Conservation (phyloP, 92 coral and sea anemone genomes). For the Nematostella vectensis region DNA sequence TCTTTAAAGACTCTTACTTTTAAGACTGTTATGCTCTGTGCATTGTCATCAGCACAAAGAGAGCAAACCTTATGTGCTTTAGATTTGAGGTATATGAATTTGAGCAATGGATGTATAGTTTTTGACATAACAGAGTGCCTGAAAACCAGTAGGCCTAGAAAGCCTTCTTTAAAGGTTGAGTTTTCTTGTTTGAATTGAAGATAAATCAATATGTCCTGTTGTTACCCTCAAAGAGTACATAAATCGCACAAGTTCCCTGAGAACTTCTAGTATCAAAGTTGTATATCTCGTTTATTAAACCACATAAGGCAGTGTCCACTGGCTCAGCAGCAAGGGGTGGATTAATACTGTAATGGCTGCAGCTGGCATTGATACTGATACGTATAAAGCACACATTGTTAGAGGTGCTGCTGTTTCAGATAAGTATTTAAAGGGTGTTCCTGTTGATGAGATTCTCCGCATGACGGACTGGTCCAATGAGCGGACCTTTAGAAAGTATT, state of each 20-base stretch:
- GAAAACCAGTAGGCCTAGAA: slow-evolving; percentile 32
- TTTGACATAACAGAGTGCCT: slow-evolving; percentile 20
- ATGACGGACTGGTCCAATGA: slow-evolving; percentile 26
- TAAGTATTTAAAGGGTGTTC: slow-evolving; percentile 21
- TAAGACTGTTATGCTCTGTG: slow-evolving; percentile 31
- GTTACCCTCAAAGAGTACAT: slow-evolving; percentile 18
- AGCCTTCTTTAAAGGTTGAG: slow-evolving; percentile 16
- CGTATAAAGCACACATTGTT: slow-evolving; percentile 36
- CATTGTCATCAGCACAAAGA: slow-evolving; percentile 28
- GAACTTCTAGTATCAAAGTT: slow-evolving; percentile 11
- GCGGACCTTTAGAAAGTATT: slow-evolving; percentile 27
- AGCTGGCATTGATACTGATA: slow-evolving; percentile 18
- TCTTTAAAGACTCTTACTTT: slow-evolving; percentile 21
- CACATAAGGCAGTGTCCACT: slow-evolving; percentile 23
- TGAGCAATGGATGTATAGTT: not conserved
- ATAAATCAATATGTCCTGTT: slow-evolving; percentile 11
- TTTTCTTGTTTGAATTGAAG: slow-evolving; percentile 6
- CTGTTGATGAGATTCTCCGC: slow-evolving; percentile 16
- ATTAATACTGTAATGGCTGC: slow-evolving; percentile 12
- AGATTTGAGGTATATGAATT: slow-evolving; percentile 2
- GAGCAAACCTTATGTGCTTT: slow-evolving; percentile 25
- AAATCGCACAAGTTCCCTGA: slow-evolving; percentile 16
- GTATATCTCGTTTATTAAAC: slow-evolving; percentile 28
- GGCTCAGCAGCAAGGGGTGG: slow-evolving; percentile 25
- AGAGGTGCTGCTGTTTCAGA: slow-evolving; percentile 34